These are phyloP conservation scores for Chelon auratus DNA, from an alignment of 2,797 vertebrate genomes.

Conservation along the genomic window DNA sequence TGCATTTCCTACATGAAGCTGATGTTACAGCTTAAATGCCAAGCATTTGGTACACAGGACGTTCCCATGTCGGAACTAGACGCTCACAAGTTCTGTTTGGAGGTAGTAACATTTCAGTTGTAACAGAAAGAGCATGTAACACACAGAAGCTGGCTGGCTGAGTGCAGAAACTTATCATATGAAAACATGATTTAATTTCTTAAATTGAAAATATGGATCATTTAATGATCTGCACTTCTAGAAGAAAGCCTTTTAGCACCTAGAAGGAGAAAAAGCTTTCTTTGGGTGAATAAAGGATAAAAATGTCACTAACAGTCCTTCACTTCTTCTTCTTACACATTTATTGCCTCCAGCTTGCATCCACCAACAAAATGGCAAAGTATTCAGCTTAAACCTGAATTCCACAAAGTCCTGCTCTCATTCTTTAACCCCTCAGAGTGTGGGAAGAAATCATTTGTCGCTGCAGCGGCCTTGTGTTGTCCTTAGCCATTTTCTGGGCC, in stretches of 20 bases:
- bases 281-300: neutral
- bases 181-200: constrained; percentile 13
- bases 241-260: neutral
- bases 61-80: no score
- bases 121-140: neutral
- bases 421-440: constrained; percentile 7
- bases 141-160: constrained; percentile 1
- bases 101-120: neutral
- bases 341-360: constrained; percentile 67
- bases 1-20: no score
- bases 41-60: no score
- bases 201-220: neutral
- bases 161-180: constrained; percentile 15
- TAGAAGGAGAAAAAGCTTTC: neutral
- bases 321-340: constrained; percentile 69
- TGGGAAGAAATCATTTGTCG: constrained; percentile 26
- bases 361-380: constrained; percentile 46
- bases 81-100: no score
- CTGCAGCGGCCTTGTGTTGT: constrained; percentile 10
- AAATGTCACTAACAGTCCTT: constrained; percentile 42
- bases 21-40: no score
- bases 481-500: constrained; percentile 30
- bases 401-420: constrained; percentile 9
- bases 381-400: constrained; percentile 47
- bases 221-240: constrained; percentile 2